These are phyloP conservation scores for Laticauda colubrina DNA, from an alignment of 2,113 vertebrate species.

Conservation along the genomic window DNA sequence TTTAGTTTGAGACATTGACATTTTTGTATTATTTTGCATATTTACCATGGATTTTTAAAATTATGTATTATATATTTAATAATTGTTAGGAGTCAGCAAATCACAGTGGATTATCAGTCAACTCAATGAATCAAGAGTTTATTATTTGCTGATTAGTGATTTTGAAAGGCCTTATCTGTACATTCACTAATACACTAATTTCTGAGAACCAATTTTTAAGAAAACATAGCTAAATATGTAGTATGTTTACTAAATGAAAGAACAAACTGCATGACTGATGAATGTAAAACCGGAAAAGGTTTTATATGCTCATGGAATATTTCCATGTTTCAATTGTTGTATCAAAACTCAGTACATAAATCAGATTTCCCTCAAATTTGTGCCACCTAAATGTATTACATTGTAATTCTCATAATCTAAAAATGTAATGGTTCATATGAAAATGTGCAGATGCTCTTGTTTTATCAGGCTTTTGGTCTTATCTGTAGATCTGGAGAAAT, in stretches of 20 bases:
- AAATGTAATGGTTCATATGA: not conserved
- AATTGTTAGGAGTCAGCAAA: not conserved
- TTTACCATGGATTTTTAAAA: not conserved
- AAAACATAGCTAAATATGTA: not conserved
- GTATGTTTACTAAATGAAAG: not conserved
- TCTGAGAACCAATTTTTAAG: not conserved
- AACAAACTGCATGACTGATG: not conserved
- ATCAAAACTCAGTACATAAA: not conserved
- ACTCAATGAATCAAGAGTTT: not conserved
- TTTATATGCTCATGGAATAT: not conserved
- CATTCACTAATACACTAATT: not conserved
- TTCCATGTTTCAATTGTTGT: not conserved
- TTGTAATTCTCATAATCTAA: not conserved
- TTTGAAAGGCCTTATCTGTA: not conserved
- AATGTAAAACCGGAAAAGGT: not conserved
- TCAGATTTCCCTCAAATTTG: not conserved
- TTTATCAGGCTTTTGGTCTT: not conserved
- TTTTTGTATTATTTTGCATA: not conserved
- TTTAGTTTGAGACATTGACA: not conserved
- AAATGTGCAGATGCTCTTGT: not conserved
- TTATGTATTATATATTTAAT: not conserved
- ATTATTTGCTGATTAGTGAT: not conserved
- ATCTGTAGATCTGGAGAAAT: not conserved
- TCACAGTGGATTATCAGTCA: not conserved
- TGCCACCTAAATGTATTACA: not conserved